Percentiles rank a stretch among this genome's conserved stretches.
These are phyloP conservation scores for Synanthedon myopaeformis DNA, from an alignment of 2,888 invertebrate genomes.

Conservation along the genomic window DNA sequence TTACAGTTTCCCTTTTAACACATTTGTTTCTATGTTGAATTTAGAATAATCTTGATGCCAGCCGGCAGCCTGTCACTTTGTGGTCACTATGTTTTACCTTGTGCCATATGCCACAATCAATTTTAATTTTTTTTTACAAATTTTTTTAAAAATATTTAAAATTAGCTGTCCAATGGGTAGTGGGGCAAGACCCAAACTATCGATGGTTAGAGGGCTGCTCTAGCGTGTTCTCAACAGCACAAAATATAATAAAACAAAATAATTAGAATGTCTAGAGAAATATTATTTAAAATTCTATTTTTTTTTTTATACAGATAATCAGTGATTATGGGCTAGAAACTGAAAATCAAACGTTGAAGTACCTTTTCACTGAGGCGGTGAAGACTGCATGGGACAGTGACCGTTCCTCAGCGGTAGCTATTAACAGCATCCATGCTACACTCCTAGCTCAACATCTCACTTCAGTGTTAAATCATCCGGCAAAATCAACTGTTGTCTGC, in stretches of 20 bases:
- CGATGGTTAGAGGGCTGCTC: too few species aligned
- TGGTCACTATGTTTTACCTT: too few species aligned
- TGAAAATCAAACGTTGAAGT: conserved; percentile 95
- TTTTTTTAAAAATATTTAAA: too few species aligned
- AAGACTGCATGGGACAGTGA: conserved; percentile 80
- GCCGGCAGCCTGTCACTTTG: too few species aligned
- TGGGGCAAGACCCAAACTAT: too few species aligned
- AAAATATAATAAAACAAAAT: neutral
- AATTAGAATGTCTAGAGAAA: neutral
- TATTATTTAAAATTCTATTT: conserved; percentile 4
- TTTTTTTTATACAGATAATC: conserved; percentile 77
- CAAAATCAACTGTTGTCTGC: conserved; percentile 89
- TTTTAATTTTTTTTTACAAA: too few species aligned
- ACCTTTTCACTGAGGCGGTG: conserved; percentile 83
- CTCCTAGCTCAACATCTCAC: conserved; percentile 67
- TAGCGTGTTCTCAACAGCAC: too few species aligned
- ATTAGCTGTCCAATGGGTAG: too few species aligned
- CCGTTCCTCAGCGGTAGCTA: conserved; percentile 77
- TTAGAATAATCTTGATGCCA: too few species aligned
- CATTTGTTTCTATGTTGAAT: too few species aligned
- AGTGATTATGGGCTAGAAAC: conserved; percentile 95
- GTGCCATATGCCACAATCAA: too few species aligned
- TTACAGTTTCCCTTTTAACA: too few species aligned
- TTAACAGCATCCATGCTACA: conserved; percentile 80
- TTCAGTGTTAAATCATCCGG: conserved; percentile 84